phyloP scores from a whole-genome alignment of 1,140 invertebrate genomes.

The Lanistes nyassanus region DNA sequence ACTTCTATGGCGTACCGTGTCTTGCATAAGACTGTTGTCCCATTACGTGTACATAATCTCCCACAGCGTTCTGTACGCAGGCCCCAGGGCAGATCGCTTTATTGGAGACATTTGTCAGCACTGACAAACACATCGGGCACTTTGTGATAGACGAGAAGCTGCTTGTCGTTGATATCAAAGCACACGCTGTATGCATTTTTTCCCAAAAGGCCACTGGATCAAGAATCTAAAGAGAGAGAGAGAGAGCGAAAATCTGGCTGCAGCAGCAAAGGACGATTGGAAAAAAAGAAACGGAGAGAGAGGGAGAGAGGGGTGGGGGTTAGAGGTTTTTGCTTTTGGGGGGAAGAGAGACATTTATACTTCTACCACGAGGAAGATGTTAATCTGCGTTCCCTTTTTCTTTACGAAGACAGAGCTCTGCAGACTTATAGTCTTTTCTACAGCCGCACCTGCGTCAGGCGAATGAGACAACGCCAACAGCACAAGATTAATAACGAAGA shows the following conservation, averaged over 20 bases:
- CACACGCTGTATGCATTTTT: not conserved
- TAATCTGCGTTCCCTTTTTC: no score
- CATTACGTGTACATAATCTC: no score
- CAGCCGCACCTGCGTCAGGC: no score
- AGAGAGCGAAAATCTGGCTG: not conserved
- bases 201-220: not conserved
- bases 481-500: no score
- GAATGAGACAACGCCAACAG: no score
- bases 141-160: not conserved
- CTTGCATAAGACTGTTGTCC: no score
- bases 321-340: not conserved
- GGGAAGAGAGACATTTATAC: not conserved
- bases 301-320: not conserved
- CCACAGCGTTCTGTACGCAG: no score
- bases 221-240: not conserved
- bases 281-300: not conserved
- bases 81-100: not conserved
- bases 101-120: not conserved
- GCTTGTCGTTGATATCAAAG: not conserved
- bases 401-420: no score
- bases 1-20: no score
- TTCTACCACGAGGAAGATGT: no score
- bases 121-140: not conserved
- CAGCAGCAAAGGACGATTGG: not conserved
- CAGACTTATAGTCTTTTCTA: no score